These are phyloP conservation scores for Mola mola DNA, from an alignment of 2,113 vertebrate genomes.

Conservation along the genomic window DNA sequence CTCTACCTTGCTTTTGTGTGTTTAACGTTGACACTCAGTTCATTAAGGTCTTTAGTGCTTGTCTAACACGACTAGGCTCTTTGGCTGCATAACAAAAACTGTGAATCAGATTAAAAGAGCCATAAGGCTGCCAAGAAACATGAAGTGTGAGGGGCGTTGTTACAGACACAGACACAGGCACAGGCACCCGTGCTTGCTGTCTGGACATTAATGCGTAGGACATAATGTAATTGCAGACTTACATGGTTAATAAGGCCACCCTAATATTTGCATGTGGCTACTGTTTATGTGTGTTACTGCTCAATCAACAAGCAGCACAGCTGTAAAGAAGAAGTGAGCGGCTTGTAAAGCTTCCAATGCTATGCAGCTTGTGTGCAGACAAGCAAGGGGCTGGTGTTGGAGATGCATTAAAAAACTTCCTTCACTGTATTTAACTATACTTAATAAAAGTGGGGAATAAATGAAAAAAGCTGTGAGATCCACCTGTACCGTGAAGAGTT, in stretches of 20 bases:
- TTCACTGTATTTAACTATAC: constrained; percentile 62
- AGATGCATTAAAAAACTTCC: constrained; percentile 54
- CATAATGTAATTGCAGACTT: constrained; percentile 69
- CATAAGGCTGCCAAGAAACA: constrained; percentile 66
- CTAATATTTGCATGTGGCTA: constrained; percentile 69
- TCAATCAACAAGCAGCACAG: constrained; percentile 51
- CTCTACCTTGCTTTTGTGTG: constrained; percentile 57
- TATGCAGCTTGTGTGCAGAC: constrained; percentile 16
- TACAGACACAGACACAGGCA: constrained; percentile 50
- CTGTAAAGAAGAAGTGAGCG: constrained; percentile 63
- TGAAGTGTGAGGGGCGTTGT: constrained; percentile 60
- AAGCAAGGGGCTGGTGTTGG: constrained; percentile 25
- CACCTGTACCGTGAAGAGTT: constrained; percentile 56
- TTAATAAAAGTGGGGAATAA: constrained; percentile 53
- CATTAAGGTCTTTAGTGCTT: constrained; percentile 69
- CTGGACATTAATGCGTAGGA: constrained; percentile 52
- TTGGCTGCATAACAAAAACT: constrained; percentile 76
- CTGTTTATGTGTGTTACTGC: constrained; percentile 67
- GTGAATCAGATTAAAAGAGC: constrained; percentile 78
- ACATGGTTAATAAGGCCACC: constrained; percentile 65
- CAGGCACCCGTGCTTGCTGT: constrained; percentile 25
- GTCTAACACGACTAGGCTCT: constrained; percentile 65
- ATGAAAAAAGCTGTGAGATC: constrained; percentile 50
- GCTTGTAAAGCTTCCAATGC: constrained; percentile 51
- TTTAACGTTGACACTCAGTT: constrained; percentile 71